Conservation (phyloP, 1,140 invertebrate genomes). For the Agraylea sexmaculata region DNA sequence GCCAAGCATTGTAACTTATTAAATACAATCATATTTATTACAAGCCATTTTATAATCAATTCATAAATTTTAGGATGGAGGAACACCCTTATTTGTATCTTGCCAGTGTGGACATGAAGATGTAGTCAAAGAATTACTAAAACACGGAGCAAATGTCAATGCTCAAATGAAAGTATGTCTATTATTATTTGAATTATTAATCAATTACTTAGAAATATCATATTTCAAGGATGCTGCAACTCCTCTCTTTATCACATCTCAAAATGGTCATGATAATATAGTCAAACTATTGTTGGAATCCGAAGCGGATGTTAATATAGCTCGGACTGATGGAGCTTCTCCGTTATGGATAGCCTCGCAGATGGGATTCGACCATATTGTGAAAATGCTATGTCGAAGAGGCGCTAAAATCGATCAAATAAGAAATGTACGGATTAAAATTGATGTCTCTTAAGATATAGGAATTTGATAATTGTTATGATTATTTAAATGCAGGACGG, state of each 20-base stretch:
- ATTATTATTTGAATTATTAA: not conserved
- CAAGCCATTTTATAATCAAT: not conserved
- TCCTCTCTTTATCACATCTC: conserved; percentile 78
- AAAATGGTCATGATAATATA: conserved; percentile 77
- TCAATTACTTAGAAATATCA: conserved; percentile 3
- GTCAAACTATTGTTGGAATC: conserved; percentile 53
- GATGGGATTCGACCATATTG: conserved; percentile 80
- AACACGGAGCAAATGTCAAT: conserved; percentile 70
- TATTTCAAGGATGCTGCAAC: conserved; percentile 67
- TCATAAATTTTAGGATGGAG: conserved; percentile 64
- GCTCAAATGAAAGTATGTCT: conserved; percentile 68
- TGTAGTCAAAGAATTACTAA: conserved; percentile 70
- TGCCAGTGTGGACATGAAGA: conserved; percentile 84
- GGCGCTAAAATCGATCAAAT: conserved; percentile 70
- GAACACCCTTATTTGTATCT: conserved; percentile 81
- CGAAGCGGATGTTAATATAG: conserved; percentile 56
- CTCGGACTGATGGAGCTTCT: conserved; percentile 70
- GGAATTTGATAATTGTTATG: not conserved
- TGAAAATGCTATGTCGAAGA: conserved; percentile 59
- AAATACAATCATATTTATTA: conserved; percentile 1
- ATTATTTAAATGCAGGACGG: conserved; percentile 56
- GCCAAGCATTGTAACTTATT: conserved; percentile 56
- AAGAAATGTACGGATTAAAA: conserved; percentile 51
- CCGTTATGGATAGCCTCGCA: conserved; percentile 89
- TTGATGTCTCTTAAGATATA: not conserved